Evolutionary conservation across 1,140 invertebrate genomes (phyloP).

Genomic region (Penaeus vannamei): DNA sequence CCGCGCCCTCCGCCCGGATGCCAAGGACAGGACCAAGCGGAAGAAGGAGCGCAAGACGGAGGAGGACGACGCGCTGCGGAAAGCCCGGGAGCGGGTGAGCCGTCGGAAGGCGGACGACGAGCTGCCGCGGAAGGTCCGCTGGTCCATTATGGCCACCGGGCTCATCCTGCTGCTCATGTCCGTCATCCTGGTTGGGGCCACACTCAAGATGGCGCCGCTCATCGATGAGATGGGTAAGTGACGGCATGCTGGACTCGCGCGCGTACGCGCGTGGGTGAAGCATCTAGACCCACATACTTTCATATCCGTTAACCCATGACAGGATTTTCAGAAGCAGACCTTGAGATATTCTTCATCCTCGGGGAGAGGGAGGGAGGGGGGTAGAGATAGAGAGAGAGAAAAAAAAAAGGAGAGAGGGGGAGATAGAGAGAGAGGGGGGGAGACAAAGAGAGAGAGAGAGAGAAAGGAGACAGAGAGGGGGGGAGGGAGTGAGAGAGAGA

Average conservation of each 20-base stretch:
- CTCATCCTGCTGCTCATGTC: constrained; percentile 88
- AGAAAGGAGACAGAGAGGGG: too few relatives aligned
- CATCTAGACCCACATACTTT: not conserved
- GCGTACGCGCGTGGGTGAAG: too few relatives aligned
- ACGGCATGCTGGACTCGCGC: not conserved
- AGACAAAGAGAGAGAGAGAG: too few relatives aligned
- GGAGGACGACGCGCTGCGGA: constrained; percentile 59
- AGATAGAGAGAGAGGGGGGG: too few relatives aligned
- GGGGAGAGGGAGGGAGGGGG: too few relatives aligned
- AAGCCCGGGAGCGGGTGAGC: constrained; percentile 63
- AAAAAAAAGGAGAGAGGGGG: too few relatives aligned
- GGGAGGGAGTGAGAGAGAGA: too few relatives aligned
- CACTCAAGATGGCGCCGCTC: constrained; percentile 89
- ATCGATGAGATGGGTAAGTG: constrained; percentile 93
- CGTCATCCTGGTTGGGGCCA: constrained; percentile 88
- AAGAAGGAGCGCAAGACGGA: constrained; percentile 2
- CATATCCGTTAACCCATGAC: not conserved
- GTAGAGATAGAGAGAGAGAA: too few relatives aligned
- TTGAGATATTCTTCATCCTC: too few relatives aligned
- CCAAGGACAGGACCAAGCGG: constrained; percentile 68
- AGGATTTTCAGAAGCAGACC: too few relatives aligned
- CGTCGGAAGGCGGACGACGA: constrained; percentile 75
- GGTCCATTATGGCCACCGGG: constrained; percentile 90
- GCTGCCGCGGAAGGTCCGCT: constrained; percentile 84
- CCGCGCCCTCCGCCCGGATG: constrained; percentile 74